phyloP scores from a whole-genome alignment of 1,140 invertebrate genomes.

The Brachionus sp. region DNA sequence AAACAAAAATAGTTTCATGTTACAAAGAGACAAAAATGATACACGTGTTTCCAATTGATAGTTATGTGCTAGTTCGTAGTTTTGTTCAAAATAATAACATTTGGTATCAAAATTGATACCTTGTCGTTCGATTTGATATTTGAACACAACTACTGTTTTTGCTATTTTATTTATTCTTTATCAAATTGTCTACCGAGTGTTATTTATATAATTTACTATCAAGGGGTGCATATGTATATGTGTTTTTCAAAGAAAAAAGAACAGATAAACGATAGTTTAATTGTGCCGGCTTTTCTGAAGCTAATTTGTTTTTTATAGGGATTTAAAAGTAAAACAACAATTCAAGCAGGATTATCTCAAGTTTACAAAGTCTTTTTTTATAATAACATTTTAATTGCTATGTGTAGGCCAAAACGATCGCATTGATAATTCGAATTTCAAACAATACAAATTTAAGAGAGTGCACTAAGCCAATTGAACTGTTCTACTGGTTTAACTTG shows the following conservation, averaged over 20 bases:
- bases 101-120: constrained; percentile 25
- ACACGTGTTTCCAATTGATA: constrained; percentile 21
- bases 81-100: background rate
- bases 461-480: background rate
- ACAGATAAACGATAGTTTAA: constrained; percentile 26
- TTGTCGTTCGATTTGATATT: constrained; percentile 16
- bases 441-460: background rate
- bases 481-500: background rate
- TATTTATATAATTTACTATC: constrained; percentile 38
- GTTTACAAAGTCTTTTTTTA: constrained; percentile 26
- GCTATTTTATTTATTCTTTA: background rate
- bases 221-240: background rate
- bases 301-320: constrained; percentile 25
- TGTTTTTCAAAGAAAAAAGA: background rate
- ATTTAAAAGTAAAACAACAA: background rate
- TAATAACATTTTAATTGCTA: constrained; percentile 34
- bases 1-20: background rate
- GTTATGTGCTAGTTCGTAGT: background rate
- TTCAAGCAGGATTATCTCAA: constrained; percentile 28
- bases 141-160: background rate
- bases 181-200: background rate
- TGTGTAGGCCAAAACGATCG: background rate
- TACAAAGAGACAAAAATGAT: background rate
- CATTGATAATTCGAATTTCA: constrained; percentile 33
- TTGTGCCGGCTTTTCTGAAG: constrained; percentile 1